A percentile compares a stretch with the other conserved stretches of the same genome.
Conservation (phyloP, 2,888 invertebrate genomes). For the Drosophila tanythrix region DNA sequence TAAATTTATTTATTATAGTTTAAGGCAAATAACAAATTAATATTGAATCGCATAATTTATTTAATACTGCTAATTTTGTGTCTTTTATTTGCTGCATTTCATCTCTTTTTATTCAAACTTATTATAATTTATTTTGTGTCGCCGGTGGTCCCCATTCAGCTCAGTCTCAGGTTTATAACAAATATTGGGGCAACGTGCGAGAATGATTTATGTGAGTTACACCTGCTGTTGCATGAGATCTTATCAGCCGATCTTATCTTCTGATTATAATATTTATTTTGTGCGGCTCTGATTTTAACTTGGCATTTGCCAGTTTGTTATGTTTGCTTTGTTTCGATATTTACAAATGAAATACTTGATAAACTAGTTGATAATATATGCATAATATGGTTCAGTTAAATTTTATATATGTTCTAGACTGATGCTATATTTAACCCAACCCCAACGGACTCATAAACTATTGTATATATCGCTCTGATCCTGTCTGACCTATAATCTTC, state of each 20-base stretch:
- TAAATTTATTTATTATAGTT: neutral
- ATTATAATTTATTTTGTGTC: conserved; percentile 18
- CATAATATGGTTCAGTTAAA: neutral
- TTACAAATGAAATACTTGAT: neutral
- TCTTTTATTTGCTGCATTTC: neutral
- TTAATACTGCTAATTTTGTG: neutral
- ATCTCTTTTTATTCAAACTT: conserved; percentile 4
- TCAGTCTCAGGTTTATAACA: conserved; percentile 21
- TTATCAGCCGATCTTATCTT: conserved; percentile 43
- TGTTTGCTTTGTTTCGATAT: neutral
- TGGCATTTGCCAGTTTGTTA: neutral
- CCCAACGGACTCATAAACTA: conserved; percentile 26
- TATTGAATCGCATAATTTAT: neutral
- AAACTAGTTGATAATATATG: neutral
- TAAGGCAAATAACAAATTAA: neutral
- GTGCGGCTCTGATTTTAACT: neutral
- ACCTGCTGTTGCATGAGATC: conserved; percentile 51
- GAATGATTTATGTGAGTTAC: conserved; percentile 68
- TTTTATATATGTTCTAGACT: neutral
- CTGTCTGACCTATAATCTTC: conserved; percentile 32
- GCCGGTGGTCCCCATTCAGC: conserved; percentile 10
- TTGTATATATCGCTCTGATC: conserved; percentile 19
- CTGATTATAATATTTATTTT: conserved; percentile 46
- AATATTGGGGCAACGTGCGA: conserved; percentile 61
- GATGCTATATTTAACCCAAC: neutral